Percentiles rank a stretch among this genome's conserved stretches.
phyloP scores from a whole-genome alignment of 1,140 invertebrate species.

The Eriocheir sinensis region DNA sequence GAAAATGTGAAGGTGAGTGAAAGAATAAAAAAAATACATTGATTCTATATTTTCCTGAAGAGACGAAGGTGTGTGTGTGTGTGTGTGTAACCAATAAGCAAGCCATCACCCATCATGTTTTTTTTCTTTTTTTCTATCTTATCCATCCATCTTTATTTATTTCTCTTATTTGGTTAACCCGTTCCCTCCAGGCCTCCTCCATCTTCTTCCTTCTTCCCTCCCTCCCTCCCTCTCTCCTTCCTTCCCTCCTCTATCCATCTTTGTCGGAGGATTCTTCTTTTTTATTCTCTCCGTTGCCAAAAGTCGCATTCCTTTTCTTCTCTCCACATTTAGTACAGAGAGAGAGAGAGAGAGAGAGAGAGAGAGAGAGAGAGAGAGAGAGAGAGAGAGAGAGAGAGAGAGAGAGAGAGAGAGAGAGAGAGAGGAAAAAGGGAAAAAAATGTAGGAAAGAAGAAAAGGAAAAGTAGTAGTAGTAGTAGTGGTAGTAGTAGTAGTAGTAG shows the following conservation, averaged over 20 bases:
- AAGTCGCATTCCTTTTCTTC: background rate
- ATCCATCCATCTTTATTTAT: constrained; percentile 27
- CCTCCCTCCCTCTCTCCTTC: background rate
- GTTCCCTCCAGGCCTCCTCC: background rate
- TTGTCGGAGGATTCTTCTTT: background rate
- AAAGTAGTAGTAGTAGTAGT: no score
- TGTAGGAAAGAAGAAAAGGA: no score
- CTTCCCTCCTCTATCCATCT: background rate
- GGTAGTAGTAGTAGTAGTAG: no score
- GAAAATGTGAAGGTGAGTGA: no score
- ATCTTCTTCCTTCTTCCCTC: background rate
- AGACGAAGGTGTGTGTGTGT: background rate
- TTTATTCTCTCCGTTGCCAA: background rate
- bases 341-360: no score
- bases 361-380: no score
- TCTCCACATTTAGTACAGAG: no score
- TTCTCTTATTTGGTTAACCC: background rate
- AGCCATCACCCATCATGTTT: background rate
- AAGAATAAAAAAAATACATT: no score
- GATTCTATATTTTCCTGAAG: no score
- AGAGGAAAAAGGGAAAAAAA: no score
- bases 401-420: no score
- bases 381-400: no score
- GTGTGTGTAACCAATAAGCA: constrained; percentile 7
- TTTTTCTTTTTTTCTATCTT: constrained; percentile 29